Evolutionary conservation across 2,113 vertebrate genomes (phyloP), one percentile per base, ranked within the genome.

Genomic region (Gadus macrocephalus): DNA sequence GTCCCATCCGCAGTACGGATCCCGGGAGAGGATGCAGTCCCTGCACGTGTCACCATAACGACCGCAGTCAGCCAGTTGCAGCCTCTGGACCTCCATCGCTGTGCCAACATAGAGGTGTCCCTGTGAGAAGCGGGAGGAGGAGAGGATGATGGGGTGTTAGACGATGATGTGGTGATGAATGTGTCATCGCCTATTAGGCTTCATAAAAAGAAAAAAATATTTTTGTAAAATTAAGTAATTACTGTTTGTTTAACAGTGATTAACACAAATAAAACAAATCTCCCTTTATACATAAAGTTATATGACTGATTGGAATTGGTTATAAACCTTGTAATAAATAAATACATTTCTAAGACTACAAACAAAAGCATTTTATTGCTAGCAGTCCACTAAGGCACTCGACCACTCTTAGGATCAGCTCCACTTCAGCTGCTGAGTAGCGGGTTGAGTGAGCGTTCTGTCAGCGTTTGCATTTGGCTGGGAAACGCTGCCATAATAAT

Each of bases 1-100:
- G 60, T 94, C 90, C 93, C 93, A 94, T 5, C 90, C 91, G 62
- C 93, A 94, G 64, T 94, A 94, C 0, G 93, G 92, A 75, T 94
- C 93, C 15, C 90, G 78, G 17, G 93, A 90, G 12, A 93, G 90
- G 62, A 93, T 89, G 80, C 93, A 94, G 64, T 91, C 92, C 65
- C 88, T 83, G 76, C 93, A 94, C 0, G 86, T 93, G 83, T 91
- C 79, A 2, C 90, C 91, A 76, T 94, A 94, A 67, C 89, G 90
- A 75, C 81, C 38, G 2, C 93, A 94, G 81, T 93, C 91, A 2
- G 91, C 91, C 78, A 94, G 80, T 0, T 82, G 91, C 64, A 94
- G 76, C 12, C 91, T 88, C 76, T 91, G 90, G 20, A 92, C 82
- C 81, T 93, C 92, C 82, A 88, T 87, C 1, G 91, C 86, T 1